phyloP scores from a whole-genome alignment of 1,140 invertebrate species.

The Coelopa frigida region DNA sequence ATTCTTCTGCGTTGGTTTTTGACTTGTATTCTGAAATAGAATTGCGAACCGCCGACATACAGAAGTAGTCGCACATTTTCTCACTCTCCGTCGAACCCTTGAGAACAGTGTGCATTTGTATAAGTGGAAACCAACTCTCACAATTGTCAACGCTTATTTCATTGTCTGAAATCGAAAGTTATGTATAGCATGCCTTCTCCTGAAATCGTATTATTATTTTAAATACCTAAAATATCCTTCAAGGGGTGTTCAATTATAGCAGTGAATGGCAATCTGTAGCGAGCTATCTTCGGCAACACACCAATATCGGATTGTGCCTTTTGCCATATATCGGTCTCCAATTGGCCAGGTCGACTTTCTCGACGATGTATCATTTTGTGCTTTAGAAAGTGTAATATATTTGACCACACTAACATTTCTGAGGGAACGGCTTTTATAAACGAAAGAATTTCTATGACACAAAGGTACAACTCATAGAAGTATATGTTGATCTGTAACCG shows the following conservation, averaged over 20 bases:
- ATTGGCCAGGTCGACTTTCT: conserved; percentile 28
- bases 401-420: conserved; percentile 37
- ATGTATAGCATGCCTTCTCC: neutral
- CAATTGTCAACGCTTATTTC: conserved; percentile 42
- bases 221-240: conserved; percentile 34
- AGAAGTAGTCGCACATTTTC: conserved; percentile 36
- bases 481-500: conserved; percentile 44
- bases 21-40: conserved; percentile 37
- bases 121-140: conserved; percentile 40
- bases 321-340: conserved; percentile 40
- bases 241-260: conserved; percentile 36
- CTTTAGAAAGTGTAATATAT: conserved; percentile 36
- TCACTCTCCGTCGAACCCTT: conserved; percentile 28
- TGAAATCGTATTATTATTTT: neutral
- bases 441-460: conserved; percentile 35
- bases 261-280: conserved; percentile 37
- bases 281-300: conserved; percentile 37
- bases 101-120: conserved; percentile 34
- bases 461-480: conserved; percentile 42
- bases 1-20: conserved; percentile 28
- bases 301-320: conserved; percentile 32
- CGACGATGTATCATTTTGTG: conserved; percentile 38
- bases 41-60: conserved; percentile 42
- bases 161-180: conserved; percentile 18
- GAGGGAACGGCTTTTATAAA: conserved; percentile 31